Evolutionary conservation across 1,140 invertebrate genomes (phyloP).

Genomic region (Hyphantria cunea): DNA sequence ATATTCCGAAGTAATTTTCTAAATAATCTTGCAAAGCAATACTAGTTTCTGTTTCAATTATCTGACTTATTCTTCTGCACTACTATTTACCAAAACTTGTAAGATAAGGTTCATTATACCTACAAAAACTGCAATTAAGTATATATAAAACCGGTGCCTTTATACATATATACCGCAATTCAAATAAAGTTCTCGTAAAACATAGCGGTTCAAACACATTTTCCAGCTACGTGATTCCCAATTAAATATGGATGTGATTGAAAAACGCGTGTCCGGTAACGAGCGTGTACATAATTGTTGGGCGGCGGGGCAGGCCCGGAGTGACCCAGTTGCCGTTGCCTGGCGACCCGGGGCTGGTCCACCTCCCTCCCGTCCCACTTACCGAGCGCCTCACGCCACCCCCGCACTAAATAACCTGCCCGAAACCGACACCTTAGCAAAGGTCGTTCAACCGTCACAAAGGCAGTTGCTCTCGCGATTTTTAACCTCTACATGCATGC

Average conservation of each 20-base stretch:
- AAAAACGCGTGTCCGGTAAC: constrained; percentile 82
- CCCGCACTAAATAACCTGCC: constrained; percentile 77
- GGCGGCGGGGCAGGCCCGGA: constrained; percentile 64
- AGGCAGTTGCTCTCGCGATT: constrained; percentile 31
- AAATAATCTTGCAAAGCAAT: too few relatives aligned
- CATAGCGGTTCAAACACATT: constrained; percentile 72
- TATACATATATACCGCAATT: constrained; percentile 44
- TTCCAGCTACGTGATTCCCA: constrained; percentile 74
- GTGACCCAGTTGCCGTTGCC: constrained; percentile 79
- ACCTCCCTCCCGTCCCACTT: constrained; percentile 39
- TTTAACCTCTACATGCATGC: constrained; percentile 24
- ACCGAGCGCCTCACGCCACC: constrained; percentile 39
- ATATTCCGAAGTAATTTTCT: too few relatives aligned
- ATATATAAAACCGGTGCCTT: constrained; percentile 16
- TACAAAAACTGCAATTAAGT: too few relatives aligned
- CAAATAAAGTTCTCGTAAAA: constrained; percentile 71
- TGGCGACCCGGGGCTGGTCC: constrained; percentile 64
- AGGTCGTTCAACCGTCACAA: constrained; percentile 78
- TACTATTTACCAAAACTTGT: too few relatives aligned
- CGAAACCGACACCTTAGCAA: constrained; percentile 78
- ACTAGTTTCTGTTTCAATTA: too few relatives aligned
- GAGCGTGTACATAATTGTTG: constrained; percentile 81
- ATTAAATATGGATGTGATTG: constrained; percentile 82
- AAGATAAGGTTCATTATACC: too few relatives aligned
- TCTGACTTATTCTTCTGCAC: too few relatives aligned